Conservation (phyloP, 2,888 invertebrate species). For the Melieria crassipennis region DNA sequence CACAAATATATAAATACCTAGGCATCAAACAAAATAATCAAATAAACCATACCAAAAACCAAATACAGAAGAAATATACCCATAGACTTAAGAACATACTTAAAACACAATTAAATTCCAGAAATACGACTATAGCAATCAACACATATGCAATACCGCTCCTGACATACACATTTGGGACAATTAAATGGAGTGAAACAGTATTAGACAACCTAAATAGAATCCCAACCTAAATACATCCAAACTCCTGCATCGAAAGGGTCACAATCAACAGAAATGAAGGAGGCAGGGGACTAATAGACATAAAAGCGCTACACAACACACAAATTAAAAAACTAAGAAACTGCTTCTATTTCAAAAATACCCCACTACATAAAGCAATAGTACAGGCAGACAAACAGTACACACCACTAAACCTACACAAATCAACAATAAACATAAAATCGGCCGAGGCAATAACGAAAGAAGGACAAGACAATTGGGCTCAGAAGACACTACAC, state of each 20-base stretch:
- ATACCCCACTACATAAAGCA: neutral
- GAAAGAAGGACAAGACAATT: neutral
- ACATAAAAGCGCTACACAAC: neutral
- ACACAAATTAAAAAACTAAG: neutral
- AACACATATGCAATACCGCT: neutral
- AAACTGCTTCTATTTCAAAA: neutral
- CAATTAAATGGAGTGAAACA: neutral
- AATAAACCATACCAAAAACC: neutral
- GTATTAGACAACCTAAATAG: neutral
- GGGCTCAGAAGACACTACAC: neutral
- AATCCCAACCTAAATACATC: neutral
- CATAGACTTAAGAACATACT: neutral
- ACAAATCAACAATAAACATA: neutral
- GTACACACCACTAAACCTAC: neutral
- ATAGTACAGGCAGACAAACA: neutral
- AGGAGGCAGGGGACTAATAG: neutral
- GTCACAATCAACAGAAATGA: neutral
- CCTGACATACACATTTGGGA: neutral
- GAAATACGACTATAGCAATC: neutral
- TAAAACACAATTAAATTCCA: neutral
- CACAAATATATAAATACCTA: neutral
- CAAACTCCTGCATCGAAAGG: conserved; percentile 1
- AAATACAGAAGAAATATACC: neutral
- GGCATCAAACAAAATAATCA: too few species aligned
- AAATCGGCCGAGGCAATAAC: too few species aligned